A percentile compares a stretch with the other conserved stretches of the same genome.
phyloP scores from a whole-genome alignment of 2,888 invertebrate species.

The Drosophila kokeensis region DNA sequence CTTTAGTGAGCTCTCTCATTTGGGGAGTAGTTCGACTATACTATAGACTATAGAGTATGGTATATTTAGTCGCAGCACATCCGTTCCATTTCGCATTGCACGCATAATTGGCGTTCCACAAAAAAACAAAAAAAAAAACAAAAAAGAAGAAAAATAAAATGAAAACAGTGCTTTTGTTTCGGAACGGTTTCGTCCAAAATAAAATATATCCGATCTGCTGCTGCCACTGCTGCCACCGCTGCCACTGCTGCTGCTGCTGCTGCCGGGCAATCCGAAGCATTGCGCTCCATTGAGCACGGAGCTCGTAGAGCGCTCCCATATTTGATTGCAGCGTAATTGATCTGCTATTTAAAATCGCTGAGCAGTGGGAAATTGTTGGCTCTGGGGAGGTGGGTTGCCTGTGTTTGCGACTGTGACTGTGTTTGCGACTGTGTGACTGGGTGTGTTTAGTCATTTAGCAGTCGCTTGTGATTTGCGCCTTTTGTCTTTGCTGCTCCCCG shows the following conservation, averaged over 20 bases:
- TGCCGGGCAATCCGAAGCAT: constrained; percentile 30
- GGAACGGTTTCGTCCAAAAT: constrained; percentile 22
- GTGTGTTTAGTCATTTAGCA: constrained; percentile 68
- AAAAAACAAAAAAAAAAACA: constrained; percentile 38
- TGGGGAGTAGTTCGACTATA: constrained; percentile 18
- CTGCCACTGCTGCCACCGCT: neutral
- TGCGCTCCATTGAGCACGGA: constrained; percentile 70
- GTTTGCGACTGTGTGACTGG: constrained; percentile 59
- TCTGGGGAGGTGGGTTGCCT: constrained; percentile 1
- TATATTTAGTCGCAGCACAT: constrained; percentile 71
- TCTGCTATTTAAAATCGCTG: constrained; percentile 73
- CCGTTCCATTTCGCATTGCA: constrained; percentile 79
- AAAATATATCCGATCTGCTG: constrained; percentile 26
- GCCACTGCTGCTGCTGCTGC: neutral
- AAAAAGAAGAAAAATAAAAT: constrained; percentile 10
- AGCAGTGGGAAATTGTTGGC: constrained; percentile 24
- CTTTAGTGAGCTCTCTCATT: constrained; percentile 31
- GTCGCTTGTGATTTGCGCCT: constrained; percentile 68
- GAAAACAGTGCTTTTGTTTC: constrained; percentile 51
- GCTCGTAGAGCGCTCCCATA: constrained; percentile 59
- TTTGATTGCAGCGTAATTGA: constrained; percentile 75
- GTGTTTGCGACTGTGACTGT: constrained; percentile 46
- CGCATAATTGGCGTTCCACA: constrained; percentile 77
- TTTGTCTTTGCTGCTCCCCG: constrained; percentile 58
- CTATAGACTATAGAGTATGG: constrained; percentile 22